Base-by-base conservation (phyloP, 2,113 vertebrate genomes). In the Carassius auratus region DNA sequence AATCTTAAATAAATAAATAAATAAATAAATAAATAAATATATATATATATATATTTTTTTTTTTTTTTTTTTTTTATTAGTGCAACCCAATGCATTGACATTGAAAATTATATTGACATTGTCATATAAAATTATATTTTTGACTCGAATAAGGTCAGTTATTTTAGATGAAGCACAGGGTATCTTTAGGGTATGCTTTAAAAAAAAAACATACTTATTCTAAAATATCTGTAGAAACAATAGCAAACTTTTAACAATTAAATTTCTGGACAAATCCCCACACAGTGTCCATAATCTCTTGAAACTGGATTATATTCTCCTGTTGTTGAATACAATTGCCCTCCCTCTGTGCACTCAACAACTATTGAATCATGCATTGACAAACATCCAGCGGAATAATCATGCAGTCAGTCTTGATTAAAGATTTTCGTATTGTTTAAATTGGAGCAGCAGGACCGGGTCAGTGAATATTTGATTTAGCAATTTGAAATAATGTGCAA, bases 391-490 rank as follows among this genome's bases (percentile, higher is more conserved):
- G 73, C 1, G 52, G 77, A 69, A 76, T 81, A 76, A 38, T 81
- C 59, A 81, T 30, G n/a, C 57, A 78, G 26, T 83, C 62, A 85
- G 48, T 85, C 52, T 69, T 52, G 66, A 45, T 57, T 87, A 85
- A 85, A 85, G 77, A 83, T 80, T 61, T 76, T 30, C 52, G 81
- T 30, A 52, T 52, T 84, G 68, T 76, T 81, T 83, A n/a, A 88
- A 66, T 68, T 55, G 74, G 30, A 71, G 48, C 76, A 50, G 74
- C 62, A 81, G 59, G 71, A 52, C 33, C 38, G 23, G 77, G 79
- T 55, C 57, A 81, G 57, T 45, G 76, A 81, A 42, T 71, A 23
- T 45, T 62, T 77, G 83, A 64, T 76, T 71, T 69, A 80, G 36
- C 9, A 50, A 15, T 74, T 76, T 59, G 15, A 76, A 38, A 66